Base-by-base conservation (phyloP, 2,113 vertebrate genomes). In the Prietella phreatophila region DNA sequence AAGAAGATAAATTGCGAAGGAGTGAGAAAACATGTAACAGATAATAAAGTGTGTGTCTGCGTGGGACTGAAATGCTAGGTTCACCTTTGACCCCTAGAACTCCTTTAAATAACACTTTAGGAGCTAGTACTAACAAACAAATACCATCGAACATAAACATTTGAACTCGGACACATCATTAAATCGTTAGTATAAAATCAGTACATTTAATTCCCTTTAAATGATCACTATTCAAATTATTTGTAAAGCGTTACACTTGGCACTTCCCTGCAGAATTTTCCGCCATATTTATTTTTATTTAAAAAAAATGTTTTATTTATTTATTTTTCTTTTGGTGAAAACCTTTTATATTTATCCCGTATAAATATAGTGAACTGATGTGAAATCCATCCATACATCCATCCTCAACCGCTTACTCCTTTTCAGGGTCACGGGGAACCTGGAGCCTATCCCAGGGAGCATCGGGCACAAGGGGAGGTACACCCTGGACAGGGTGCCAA, bases 1-100 rank as follows among this genome's bases (percentile, higher is more conserved):
- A 89, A 86, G 85, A 83, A 86, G 87, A 90, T 85, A 83, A 85
- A 81, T 86, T 69, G 75, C 30, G 50, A 60, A 60, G 88, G 86
- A 88, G 76, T 88, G 81, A 73, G 56, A 80, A 84, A 83, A 81
- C 80, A 87, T 80, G 55, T 58, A 85, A n/a, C 63, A 78, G 85
- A 85, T 83, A 83, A 83, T 87, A 83, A 58, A 82, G 69, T 65
- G 76, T 56, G 63, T 75, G 80, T 87, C 65, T 86, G 69, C 39
- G 33, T 79, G 36, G 39, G 69, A 75, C 69, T 79, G 85, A 47
- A 78, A 61, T 9, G 36, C 36, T 14, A 47, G 42, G 39, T 42
- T 61, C 36, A 61, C 27, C 61, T 85, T 78, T 76, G 84, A 76
- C 84, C 71, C 56, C 82, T 15, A 53, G 42, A 63, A 67, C 82